phyloP scores from a whole-genome alignment of 2,113 vertebrate species.

The Dasyprocta punctata region DNA sequence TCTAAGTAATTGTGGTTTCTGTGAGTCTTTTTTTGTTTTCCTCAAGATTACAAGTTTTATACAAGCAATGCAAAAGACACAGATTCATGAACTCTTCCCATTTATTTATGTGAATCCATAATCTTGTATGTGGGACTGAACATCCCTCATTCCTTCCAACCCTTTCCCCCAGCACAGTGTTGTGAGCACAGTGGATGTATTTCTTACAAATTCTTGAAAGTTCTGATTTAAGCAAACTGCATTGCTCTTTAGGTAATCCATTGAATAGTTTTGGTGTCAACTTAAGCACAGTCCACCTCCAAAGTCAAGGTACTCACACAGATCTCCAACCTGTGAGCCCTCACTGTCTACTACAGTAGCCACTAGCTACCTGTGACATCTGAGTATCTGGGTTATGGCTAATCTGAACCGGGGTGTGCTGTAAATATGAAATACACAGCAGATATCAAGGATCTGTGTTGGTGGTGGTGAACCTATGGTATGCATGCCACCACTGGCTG shows the following conservation, averaged over 20 bases:
- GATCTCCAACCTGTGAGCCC: not conserved
- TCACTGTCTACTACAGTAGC: fast-evolving
- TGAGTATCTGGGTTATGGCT: not conserved
- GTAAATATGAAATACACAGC: not conserved
- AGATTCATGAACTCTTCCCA: not conserved
- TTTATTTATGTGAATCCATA: not conserved
- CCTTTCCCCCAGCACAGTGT: not conserved
- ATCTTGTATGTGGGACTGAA: not conserved
- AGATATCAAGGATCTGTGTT: not conserved
- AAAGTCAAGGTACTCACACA: not conserved
- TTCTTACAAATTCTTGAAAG: not conserved
- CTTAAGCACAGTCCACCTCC: not conserved
- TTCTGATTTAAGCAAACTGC: not conserved
- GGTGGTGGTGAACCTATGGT: not conserved
- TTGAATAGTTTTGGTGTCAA: not conserved
- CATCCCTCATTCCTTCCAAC: fast-evolving
- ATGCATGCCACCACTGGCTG: not conserved
- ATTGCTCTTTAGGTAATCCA: not conserved
- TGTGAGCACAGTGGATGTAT: too few relatives aligned
- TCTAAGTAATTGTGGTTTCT: not conserved
- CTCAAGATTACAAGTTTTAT: not conserved
- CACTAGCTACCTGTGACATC: not conserved
- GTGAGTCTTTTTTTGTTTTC: not conserved
- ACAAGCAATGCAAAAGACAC: not conserved
- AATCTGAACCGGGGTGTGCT: not conserved